Base-by-base conservation (phyloP, 23 tunicate species). In the Halocynthia roretzi region DNA sequence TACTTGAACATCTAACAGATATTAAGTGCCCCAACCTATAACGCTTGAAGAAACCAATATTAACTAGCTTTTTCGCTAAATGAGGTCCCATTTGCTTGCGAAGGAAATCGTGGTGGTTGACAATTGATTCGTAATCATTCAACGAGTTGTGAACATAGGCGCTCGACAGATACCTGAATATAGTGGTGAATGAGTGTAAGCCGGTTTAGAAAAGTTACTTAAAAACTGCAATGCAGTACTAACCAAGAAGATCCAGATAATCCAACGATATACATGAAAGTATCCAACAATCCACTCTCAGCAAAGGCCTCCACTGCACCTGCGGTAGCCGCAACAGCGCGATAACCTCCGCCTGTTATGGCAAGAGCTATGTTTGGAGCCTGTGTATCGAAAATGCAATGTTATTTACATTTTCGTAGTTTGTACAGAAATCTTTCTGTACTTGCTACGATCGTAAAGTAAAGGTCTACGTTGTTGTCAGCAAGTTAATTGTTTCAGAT, bases 241-340 rank as follows among this genome's bases (percentile, higher is more conserved):
- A 58, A 58, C 87, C 87, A 83, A 8, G 82, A 53, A 8, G 87
- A 83, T 76, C 87, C 87, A 54, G 87, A 83, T 9, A 83, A 65
- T 10, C 87, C 87, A 8, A 65, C 18, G 8, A 68, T 70, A 67
- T 83, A 83, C 51, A 80, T 76, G 54, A 83, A 23, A 44, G 87
- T 53, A 51, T 76, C 87, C 11, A 83, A 64, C 6, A 83, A 56
- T 15, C 81, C 81, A 14, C 67, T 80, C 52, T 83, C 87, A 17
- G 54, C 22, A 12, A 83, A 44, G 7, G 87, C 87, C 17, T 68
- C 82, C 80, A 83, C 75, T 17, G 72, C 87, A 2, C 87, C 87
- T 5, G 69, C 48, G 58, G 67, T 68, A 7, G 71, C 76, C 8
- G 81, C 78, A 8, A 68, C 64, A 2, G 87, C 87, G 51, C 87